Conservation (phyloP, 2,888 invertebrate species). For the Ectropis crepuscularia region DNA sequence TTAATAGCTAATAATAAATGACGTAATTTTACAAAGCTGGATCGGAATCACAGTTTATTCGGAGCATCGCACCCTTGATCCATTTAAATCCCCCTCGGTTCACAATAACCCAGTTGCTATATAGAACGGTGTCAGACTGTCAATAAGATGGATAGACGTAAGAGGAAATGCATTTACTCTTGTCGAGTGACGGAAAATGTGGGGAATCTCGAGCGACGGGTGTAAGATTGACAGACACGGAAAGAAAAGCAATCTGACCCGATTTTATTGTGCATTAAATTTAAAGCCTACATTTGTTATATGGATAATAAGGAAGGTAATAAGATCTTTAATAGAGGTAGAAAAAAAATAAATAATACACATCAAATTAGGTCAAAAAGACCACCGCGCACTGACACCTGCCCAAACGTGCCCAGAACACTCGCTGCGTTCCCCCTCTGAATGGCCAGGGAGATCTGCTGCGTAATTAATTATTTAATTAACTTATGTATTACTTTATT, state of each 20-base stretch:
- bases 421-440: too few relatives aligned
- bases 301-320: too few relatives aligned
- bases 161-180: conserved; percentile 15
- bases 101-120: conserved; percentile 7
- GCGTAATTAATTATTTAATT: too few relatives aligned
- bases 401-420: too few relatives aligned
- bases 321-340: too few relatives aligned
- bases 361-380: too few relatives aligned
- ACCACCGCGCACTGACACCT: too few relatives aligned
- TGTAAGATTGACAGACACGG: background rate
- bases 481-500: too few relatives aligned
- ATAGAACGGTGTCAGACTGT: conserved; percentile 3
- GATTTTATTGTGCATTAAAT: too few relatives aligned
- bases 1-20: conserved; percentile 1
- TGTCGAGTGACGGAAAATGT: background rate
- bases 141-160: conserved; percentile 9
- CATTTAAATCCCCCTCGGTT: conserved; percentile 14
- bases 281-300: too few relatives aligned
- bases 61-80: conserved; percentile 13
- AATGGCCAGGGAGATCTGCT: too few relatives aligned
- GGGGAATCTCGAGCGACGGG: background rate
- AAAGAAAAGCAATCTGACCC: background rate
- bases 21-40: conserved; percentile 4
- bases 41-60: background rate
- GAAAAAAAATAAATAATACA: too few relatives aligned